Evolutionary conservation across 2,888 invertebrate species (phyloP), one percentile per base, ranked within the genome.

Genomic region (Lochmaea capreae): DNA sequence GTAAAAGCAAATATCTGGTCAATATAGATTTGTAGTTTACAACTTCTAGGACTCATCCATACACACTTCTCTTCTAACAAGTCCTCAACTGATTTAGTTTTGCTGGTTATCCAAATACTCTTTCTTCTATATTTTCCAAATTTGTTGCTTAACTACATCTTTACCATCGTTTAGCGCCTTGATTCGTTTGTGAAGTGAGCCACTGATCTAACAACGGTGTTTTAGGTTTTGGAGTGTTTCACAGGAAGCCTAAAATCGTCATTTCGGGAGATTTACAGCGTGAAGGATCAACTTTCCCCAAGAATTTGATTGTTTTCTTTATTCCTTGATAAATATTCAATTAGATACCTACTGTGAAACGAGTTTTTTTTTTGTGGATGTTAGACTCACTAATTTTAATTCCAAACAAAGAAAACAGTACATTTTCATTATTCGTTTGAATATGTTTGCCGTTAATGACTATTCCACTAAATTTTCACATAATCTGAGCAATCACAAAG

Each of bases 201-300:
- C 43, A 63, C 62, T 63, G 62, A 11, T 43, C 33, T 10, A 26
- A 52, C 49, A 68, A 33, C 49, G 49, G 26, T 52, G 52, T 43
- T 61, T 68, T 68, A 39, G 3, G 18, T n/a, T 61, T 16, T 18
- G n/a, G 18, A 61, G 49, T 68, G 61, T 49, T 68, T 68, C 61
- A 49, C 61, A 57, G 67, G 33, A 42, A 18, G 59, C 59, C 58
- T 67, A 67, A 46, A 67, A 46, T 59, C 67, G 59, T 22, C 46
- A 33, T 67, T 67, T 49, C 46, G 14, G 57, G 10, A 59, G 67
- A 67, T 67, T 67, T 67, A 61, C 46, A 1, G 14, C 11, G 67
- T 6, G 33, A 65, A 65, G 26, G 43, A 67, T 67, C 11, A 18
- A 46, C 59, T 67, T 59, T 16, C 43, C 11, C 12, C n/a, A 11